phyloP scores from a whole-genome alignment of 2,888 invertebrate species.

The Yponomeuta cagnagella region DNA sequence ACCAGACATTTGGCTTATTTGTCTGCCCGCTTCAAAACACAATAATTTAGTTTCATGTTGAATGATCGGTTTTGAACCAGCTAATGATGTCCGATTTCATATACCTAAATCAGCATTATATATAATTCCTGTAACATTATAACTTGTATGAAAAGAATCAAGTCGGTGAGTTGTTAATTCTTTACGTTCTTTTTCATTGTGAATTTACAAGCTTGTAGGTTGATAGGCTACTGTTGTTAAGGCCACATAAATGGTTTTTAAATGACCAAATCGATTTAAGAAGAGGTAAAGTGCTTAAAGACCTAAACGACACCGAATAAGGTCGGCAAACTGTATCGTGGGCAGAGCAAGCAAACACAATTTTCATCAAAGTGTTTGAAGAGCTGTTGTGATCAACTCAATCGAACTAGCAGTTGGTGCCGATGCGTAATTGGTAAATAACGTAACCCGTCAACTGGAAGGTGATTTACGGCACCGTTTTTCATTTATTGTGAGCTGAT shows the following conservation, averaged over 20 bases:
- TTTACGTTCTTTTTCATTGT: not conserved
- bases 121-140: no score
- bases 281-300: conserved; percentile 23
- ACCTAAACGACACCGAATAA: conserved; percentile 19
- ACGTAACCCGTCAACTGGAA: conserved; percentile 18
- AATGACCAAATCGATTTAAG: conserved; percentile 28
- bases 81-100: no score
- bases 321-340: conserved; percentile 10
- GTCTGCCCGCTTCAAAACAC: not conserved
- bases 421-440: conserved; percentile 20
- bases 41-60: no score
- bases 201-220: conserved; percentile 2
- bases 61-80: no score
- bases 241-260: conserved; percentile 30
- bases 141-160: no score
- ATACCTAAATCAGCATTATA: no score
- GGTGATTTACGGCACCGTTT: not conserved
- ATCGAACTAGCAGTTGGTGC: conserved; percentile 19
- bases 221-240: conserved; percentile 23
- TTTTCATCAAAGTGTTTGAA: not conserved
- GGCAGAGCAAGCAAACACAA: not conserved
- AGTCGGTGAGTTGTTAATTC: no score
- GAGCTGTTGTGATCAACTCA: conserved; percentile 18
- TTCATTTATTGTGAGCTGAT: not conserved
- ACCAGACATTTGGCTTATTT: not conserved